Percentiles rank a stretch among this genome's conserved stretches.
Evolutionary conservation across 1,140 invertebrate species (phyloP).

Genomic region (Zaprionus ornatus): DNA sequence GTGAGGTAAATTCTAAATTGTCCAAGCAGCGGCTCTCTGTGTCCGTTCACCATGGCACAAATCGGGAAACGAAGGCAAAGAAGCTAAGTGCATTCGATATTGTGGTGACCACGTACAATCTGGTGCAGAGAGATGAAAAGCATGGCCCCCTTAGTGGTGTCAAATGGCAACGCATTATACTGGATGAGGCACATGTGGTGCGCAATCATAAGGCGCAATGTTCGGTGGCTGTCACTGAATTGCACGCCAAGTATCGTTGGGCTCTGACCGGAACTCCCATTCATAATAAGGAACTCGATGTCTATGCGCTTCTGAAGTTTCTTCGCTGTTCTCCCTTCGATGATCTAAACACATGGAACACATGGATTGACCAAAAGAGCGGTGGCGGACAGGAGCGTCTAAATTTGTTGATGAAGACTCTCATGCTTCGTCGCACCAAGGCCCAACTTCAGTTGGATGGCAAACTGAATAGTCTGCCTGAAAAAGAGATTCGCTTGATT

Average conservation of each 20-base stretch:
- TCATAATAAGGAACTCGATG: constrained; percentile 95
- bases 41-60: constrained; percentile 92
- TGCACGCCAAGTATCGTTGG: constrained; percentile 90
- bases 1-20: constrained; percentile 90
- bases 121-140: constrained; percentile 86
- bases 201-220: constrained; percentile 93
- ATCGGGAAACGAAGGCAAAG: constrained; percentile 87
- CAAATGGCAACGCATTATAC: constrained; percentile 92
- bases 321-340: constrained; percentile 93
- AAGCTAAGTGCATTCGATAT: constrained; percentile 87
- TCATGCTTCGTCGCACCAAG: constrained; percentile 94
- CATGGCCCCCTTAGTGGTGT: constrained; percentile 66
- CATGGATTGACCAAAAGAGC: constrained; percentile 88
- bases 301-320: constrained; percentile 95
- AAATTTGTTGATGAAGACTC: constrained; percentile 90
- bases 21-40: constrained; percentile 87
- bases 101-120: constrained; percentile 91
- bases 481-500: constrained; percentile 86
- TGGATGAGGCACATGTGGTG: constrained; percentile 97
- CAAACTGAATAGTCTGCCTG: constrained; percentile 87
- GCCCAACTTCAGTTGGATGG: constrained; percentile 88
- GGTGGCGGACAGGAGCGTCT: constrained; percentile 89
- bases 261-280: constrained; percentile 97
- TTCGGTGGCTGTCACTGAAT: constrained; percentile 88
- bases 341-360: constrained; percentile 90